phyloP scores from a whole-genome alignment of 2,113 vertebrate species.

The Columbina picui region DNA sequence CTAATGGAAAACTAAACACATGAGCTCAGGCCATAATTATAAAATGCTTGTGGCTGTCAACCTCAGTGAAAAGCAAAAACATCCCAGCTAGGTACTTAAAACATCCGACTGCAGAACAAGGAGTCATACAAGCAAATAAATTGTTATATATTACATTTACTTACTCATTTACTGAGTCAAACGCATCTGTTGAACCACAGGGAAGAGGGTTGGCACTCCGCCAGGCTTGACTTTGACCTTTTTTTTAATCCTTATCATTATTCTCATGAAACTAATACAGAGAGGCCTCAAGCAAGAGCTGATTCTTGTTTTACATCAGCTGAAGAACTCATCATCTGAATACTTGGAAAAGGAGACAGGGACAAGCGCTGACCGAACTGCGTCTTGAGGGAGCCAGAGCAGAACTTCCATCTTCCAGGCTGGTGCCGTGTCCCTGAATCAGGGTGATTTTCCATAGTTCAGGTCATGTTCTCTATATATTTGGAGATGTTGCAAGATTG shows the following conservation, averaged over 20 bases:
- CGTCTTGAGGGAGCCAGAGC: not conserved
- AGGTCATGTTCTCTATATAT: conserved; percentile 7
- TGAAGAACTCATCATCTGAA: not conserved
- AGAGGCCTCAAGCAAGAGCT: conserved; percentile 24
- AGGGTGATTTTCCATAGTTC: not conserved
- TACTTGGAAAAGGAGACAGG: not conserved
- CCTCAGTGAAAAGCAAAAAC: not conserved
- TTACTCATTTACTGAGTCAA: not conserved
- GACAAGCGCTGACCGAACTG: not conserved
- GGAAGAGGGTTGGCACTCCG: not conserved
- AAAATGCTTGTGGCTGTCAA: not conserved
- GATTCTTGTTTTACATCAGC: conserved; percentile 8
- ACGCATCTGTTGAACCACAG: not conserved
- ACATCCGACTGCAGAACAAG: not conserved
- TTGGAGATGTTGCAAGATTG: conserved; percentile 34
- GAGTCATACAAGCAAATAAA: not conserved
- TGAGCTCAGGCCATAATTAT: not conserved
- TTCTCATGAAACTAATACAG: not conserved
- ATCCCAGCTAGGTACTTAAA: not conserved
- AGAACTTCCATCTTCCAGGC: conserved; percentile 53
- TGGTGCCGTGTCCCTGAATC: conserved; percentile 14
- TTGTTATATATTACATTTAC: not conserved
- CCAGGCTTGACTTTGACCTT: conserved; percentile 6
- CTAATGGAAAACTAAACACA: not conserved
- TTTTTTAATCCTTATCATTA: not conserved